Base-by-base conservation (phyloP, 2,888 invertebrate genomes). In the Phortica okadai region DNA sequence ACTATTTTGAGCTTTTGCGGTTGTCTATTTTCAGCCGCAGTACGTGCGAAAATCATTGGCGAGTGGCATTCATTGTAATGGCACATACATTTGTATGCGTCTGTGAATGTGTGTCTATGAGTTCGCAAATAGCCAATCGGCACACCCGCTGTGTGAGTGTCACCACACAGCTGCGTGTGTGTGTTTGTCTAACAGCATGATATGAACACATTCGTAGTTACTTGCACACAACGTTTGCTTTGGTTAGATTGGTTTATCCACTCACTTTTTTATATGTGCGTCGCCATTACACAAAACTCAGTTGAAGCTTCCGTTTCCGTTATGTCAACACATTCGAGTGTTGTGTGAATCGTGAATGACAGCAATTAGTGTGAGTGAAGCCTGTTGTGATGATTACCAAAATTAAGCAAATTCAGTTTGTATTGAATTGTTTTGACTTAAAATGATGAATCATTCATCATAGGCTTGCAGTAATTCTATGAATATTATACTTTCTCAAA, bases 221-320 rank as follows among this genome's bases (percentile, higher is more conserved):
- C 76, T 58, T 56, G 70, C 62, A 56, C 74, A 67, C 75, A 74
- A 77, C 73, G 78, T 76, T 74, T 50, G 77, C 50, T 76, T 66
- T 74, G 77, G 76, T 1, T n/a, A n/a, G 14, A 8, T 10, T 66
- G 33, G 25, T 73, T 77, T 73, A 42, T 33, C 21, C 74, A 67
- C 78, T 56, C 64, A 64, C 25, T 76, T 74, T 56, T 21, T 21
- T 16, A 50, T 69, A 8, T 45, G 7, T 45, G 45, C 8, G 50
- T 6, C 14, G 50, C 7, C 44, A 76, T 74, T 76, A 69, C 56
- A 70, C 80, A 73, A 77, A 33, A 77, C 79, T 80, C 66, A 69
- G 77, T 76, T 74, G 66, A 56, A 74, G 79, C 75, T 54, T 69
- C 74, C 75, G 79, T 50, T 75, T 67, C 74, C 56, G 74, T 69